Percentiles rank a stretch among this genome's conserved stretches.
Evolutionary conservation across 2,888 invertebrate genomes (phyloP).

Genomic region (Caenorhabditis sinica): DNA sequence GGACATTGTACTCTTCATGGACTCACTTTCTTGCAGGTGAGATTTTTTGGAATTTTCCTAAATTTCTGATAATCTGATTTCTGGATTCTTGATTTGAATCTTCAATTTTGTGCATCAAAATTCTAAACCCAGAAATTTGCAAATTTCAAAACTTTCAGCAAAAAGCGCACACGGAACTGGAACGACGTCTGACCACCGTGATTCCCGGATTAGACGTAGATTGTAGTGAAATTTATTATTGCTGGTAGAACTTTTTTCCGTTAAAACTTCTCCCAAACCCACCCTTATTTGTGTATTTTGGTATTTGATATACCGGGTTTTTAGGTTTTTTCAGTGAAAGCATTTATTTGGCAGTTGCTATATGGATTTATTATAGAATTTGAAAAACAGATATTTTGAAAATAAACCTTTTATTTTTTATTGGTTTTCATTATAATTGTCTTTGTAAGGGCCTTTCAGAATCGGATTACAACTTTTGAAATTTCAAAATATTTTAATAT

Average conservation of each 20-base stretch:
- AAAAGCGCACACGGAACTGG: slow-evolving; percentile 72
- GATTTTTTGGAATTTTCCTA: not conserved
- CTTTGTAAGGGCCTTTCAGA: too few relatives aligned
- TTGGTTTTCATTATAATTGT: too few relatives aligned
- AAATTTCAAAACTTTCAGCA: slow-evolving; percentile 55
- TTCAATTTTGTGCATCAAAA: too few relatives aligned
- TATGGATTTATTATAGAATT: too few relatives aligned
- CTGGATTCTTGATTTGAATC: not conserved
- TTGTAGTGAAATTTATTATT: slow-evolving; percentile 74
- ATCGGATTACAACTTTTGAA: too few relatives aligned
- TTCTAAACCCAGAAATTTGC: not conserved
- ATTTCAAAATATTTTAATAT: too few relatives aligned
- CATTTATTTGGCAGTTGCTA: slow-evolving; percentile 40
- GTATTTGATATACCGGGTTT: slow-evolving; percentile 26
- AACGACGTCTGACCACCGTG: slow-evolving; percentile 64
- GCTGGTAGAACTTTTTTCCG: slow-evolving; percentile 56
- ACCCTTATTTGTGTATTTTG: slow-evolving; percentile 18
- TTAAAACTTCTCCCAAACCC: slow-evolving; percentile 7
- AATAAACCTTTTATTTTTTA: not conserved
- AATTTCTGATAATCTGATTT: not conserved
- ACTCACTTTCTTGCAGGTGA: slow-evolving; percentile 70
- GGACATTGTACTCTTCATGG: slow-evolving; percentile 74
- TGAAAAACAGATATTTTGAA: too few relatives aligned
- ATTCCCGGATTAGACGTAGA: slow-evolving; percentile 72
- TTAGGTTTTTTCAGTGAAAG: slow-evolving; percentile 19